Evolutionary conservation across 2,797 vertebrate species (phyloP).

Genomic region (Petrocephalus sullivani): DNA sequence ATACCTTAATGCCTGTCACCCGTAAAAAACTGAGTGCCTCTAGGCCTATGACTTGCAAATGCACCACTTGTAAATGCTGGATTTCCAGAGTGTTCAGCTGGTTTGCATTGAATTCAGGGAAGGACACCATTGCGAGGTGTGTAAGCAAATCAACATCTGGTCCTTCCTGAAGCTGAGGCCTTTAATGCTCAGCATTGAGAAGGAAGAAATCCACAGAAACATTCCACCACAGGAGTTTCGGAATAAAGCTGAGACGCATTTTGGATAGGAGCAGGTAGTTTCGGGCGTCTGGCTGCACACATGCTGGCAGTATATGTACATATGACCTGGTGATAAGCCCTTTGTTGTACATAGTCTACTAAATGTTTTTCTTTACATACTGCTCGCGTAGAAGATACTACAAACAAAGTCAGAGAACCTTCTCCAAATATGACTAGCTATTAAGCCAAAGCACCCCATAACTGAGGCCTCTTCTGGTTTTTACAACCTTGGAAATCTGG

Average conservation of each 20-base stretch:
- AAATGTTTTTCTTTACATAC: background rate
- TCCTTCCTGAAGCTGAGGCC: background rate
- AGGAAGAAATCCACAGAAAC: background rate
- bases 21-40: background rate
- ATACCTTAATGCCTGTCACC: background rate
- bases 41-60: background rate
- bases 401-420: background rate
- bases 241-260: background rate
- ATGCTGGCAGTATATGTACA: background rate
- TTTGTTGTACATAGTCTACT: background rate
- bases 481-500: background rate
- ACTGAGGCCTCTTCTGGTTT: background rate
- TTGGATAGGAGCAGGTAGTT: background rate
- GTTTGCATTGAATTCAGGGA: background rate
- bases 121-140: background rate
- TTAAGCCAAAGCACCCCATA: background rate
- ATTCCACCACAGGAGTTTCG: background rate
- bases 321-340: background rate
- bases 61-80: background rate
- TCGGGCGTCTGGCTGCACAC: background rate
- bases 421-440: background rate
- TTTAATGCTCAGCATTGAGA: background rate
- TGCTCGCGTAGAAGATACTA: background rate
- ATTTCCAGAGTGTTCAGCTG: background rate
- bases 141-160: background rate